These are phyloP conservation scores for Asteroscopus sphinx DNA, from an alignment of 2,888 invertebrate species.

Conservation along the genomic window DNA sequence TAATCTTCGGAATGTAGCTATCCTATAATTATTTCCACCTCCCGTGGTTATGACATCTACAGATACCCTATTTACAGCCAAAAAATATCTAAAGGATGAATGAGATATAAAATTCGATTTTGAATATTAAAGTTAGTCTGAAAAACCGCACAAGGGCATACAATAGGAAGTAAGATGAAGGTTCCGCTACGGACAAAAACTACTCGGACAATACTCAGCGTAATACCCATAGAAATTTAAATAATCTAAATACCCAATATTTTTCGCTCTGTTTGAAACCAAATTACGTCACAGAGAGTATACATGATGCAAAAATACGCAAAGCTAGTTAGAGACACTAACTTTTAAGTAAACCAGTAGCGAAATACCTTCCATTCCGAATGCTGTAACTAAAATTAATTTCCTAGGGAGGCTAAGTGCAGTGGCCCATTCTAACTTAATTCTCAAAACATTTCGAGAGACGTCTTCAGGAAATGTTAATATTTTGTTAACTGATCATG, in stretches of 20 bases:
- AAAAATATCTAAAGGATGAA: neutral
- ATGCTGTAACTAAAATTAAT: slow-evolving; percentile 40
- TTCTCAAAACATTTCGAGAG: slow-evolving; percentile 33
- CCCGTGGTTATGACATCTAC: neutral
- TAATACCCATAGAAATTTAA: no score
- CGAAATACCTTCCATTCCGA: slow-evolving; percentile 19
- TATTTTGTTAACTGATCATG: slow-evolving; percentile 32
- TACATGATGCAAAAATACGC: slow-evolving; percentile 3
- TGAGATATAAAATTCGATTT: neutral
- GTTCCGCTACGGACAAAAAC: neutral
- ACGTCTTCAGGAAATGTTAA: slow-evolving; percentile 28
- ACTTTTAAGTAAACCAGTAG: slow-evolving; percentile 21
- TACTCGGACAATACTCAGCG: neutral
- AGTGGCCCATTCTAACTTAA: slow-evolving; percentile 44
- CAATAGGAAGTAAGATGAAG: neutral
- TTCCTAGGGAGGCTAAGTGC: slow-evolving; percentile 33
- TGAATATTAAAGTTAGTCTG: neutral
- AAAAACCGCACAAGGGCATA: neutral
- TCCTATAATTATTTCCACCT: slow-evolving; percentile 8
- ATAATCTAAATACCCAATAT: no score
- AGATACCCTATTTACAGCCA: slow-evolving; percentile 1
- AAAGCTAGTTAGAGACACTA: slow-evolving; percentile 10
- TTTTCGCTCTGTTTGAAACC: neutral
- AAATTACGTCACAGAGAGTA: neutral
- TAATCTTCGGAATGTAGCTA: slow-evolving; percentile 4